Percentiles rank a stretch among this genome's conserved stretches.
Evolutionary conservation across 1,140 invertebrate species (phyloP).

Genomic region (Zophobas atratus): DNA sequence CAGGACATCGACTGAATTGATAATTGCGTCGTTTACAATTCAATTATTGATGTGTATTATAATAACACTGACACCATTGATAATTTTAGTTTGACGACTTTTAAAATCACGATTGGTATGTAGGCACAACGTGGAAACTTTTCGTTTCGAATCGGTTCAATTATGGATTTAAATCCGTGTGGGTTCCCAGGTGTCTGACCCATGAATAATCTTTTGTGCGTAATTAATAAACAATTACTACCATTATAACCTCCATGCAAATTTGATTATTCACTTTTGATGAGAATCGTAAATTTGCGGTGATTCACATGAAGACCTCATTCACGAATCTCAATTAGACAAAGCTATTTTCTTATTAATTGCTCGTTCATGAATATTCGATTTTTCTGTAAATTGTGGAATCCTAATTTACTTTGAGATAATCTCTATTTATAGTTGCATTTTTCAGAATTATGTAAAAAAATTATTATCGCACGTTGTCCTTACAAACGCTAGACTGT

Average conservation of each 20-base stretch:
- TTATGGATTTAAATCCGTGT: neutral
- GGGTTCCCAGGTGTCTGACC: slow-evolving; percentile 20
- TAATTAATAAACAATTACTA: neutral
- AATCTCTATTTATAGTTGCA: slow-evolving; percentile 13
- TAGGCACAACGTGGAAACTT: neutral
- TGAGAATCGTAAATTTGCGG: neutral
- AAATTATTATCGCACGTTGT: neutral
- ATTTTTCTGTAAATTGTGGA: slow-evolving; percentile 8
- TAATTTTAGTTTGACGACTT: slow-evolving; percentile 13
- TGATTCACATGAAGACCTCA: no score
- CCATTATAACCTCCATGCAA: neutral
- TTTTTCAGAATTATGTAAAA: neutral
- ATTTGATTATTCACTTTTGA: neutral
- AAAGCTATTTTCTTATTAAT: no score
- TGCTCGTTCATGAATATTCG: neutral
- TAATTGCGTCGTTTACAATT: slow-evolving; percentile 38
- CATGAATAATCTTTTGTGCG: neutral
- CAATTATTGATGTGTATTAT: slow-evolving; percentile 31
- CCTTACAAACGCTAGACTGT: slow-evolving; percentile 14
- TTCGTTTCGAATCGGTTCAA: slow-evolving; percentile 1
- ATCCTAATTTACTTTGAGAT: neutral
- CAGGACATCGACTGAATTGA: slow-evolving; percentile 22
- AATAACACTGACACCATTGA: slow-evolving; percentile 33
- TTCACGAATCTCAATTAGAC: no score
- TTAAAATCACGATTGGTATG: neutral